Base-by-base conservation (phyloP, 2,888 invertebrate genomes). In the Nineta flava region DNA sequence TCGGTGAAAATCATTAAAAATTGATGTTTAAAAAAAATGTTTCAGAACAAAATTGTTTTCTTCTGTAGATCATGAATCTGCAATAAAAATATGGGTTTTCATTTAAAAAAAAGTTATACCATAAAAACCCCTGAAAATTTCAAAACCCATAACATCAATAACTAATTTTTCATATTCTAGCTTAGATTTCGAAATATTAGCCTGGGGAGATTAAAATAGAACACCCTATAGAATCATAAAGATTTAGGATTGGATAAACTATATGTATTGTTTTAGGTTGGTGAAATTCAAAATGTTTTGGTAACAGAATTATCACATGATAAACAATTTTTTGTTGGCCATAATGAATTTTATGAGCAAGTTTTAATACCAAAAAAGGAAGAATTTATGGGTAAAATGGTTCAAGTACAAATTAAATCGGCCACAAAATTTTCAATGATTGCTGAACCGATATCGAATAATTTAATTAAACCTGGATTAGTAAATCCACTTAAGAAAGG, bases 341-440 rank as follows among this genome's bases (percentile, higher is more conserved):
- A 99, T 68, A 97, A 96, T 67, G 87, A 94, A 63, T 86, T 69
- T 61, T 97, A 99, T 62, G 94, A 96, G 62, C 97, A 93, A 71
- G 83, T 94, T 0, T 64, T 95, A 50, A 74, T 95, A 0, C 90
- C 91, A 0, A 84, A 86, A 70, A 73, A 77, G 6, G 73, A 82
- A 1, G 75, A 77, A 56, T 79, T 81, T 44, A 76, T 94, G 75
- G 95, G 95, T 0, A 86, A 86, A 62, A 75, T 84, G 65, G 71
- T 95, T 0, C 77, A 76, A 1, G 93, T 95, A 0, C 74, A 76
- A 61, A 86, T 95, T 5, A 65, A 68, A 0, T 70, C 74, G 12
- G 73, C 81, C 0, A 74, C 75, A 0, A 88, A 88, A 59, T 85
- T 87, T 65, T 87, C 84, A 47, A 85, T 90, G 83, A 71, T 75